A percentile compares a stretch with the other conserved stretches of the same genome.
These are phyloP conservation scores for Polypterus bichir DNA, from an alignment of 2,113 vertebrate genomes.

Conservation along the genomic window DNA sequence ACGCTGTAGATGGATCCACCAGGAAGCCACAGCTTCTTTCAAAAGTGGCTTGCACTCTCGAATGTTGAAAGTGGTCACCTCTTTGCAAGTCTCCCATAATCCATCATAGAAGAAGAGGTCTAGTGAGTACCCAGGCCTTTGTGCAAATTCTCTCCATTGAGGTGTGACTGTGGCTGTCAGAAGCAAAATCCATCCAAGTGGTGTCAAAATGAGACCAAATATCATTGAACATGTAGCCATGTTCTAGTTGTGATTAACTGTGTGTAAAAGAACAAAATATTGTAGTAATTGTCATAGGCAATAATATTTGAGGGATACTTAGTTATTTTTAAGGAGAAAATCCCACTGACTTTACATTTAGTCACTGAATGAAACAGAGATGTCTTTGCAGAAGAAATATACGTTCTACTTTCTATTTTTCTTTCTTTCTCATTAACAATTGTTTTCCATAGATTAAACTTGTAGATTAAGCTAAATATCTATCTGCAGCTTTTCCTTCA, in stretches of 20 bases:
- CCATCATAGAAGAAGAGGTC: slow-evolving; percentile 10
- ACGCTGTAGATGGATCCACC: not conserved
- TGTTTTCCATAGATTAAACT: no score
- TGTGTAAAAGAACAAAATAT: no score
- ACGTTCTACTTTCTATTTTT: no score
- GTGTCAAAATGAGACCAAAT: not conserved
- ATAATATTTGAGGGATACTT: no score
- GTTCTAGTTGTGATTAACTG: fast-evolving
- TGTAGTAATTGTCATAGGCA: no score
- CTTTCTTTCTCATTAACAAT: no score
- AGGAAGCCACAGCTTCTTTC: not conserved
- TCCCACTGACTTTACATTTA: no score
- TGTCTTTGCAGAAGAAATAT: no score
- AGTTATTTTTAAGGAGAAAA: no score
- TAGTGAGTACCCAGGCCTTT: not conserved
- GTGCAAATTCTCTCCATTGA: not conserved
- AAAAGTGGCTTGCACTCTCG: not conserved
- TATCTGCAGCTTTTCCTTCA: no score
- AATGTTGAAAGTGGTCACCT: not conserved
- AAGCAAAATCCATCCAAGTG: slow-evolving; percentile 18
- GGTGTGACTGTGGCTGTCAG: slow-evolving; percentile 5
- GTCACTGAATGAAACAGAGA: no score
- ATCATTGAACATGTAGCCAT: not conserved
- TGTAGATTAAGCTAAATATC: no score
- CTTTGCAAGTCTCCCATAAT: slow-evolving; percentile 16